Evolutionary conservation across 2,797 vertebrate genomes (phyloP), one percentile per base, ranked within the genome.

Genomic region (Lagocephalus sceleratus): DNA sequence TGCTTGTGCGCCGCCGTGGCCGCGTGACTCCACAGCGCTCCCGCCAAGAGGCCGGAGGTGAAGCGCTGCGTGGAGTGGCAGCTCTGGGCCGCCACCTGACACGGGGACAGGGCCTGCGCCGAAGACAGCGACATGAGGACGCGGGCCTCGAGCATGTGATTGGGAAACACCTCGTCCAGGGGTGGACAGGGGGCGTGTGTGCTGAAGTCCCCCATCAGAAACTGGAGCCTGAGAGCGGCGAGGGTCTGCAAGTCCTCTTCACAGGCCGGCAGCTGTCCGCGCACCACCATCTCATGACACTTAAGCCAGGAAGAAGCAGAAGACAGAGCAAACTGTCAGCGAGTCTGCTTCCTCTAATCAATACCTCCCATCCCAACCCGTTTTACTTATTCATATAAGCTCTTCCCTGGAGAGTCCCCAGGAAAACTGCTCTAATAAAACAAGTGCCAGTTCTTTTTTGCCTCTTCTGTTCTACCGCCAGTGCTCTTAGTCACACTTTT

Each of bases 251-350:
- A 89, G 49, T 94, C 93, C 63, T 96, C 93, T 48, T 95, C 94
- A 1, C 92, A 93, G 2, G 92, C 92, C 0, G 94, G 91, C 48
- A 96, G 88, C 63, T 93, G 92, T 60, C 94, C 93, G 6, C 92
- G 92, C 68, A 95, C 87, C 74, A 96, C 91, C 91, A 95, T 92
- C 79, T 96, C 93, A 50, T 97, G 94, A 26, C 93, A 94, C 94
- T 98, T 77, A 0, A 0, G 63, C 22, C 51, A 26, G 35, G 46
- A 5, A 32, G 15, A 42, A 62, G 1, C 9, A 65, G 25, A 54
- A 47, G 43, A 64, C 63, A 57, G 57, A 21, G 58, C 55, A 62
- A 45, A 62, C 57, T 73, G 59, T 79, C 63, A 73, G 64, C 49
- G 62, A 78, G 60, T 63, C 55, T 64, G 65, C 57, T 50, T 65